Conservation (phyloP, 2,797 vertebrate species). For the Labroides dimidiatus region DNA sequence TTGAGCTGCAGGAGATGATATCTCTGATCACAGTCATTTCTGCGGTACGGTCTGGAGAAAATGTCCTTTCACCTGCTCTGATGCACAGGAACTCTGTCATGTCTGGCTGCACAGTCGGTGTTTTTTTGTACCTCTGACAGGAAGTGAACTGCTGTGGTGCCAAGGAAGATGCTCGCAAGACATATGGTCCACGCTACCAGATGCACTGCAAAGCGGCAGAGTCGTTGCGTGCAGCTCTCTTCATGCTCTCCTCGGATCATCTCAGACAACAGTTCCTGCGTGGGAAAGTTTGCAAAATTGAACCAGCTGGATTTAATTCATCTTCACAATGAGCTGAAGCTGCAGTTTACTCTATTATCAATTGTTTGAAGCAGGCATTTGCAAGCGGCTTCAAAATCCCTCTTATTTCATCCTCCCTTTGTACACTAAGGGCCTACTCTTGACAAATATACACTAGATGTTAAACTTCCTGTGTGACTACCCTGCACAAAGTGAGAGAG, state of each 20-base stretch:
- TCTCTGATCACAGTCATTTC: background rate
- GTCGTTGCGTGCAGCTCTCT: slow-evolving; percentile 46
- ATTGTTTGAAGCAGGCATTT: background rate
- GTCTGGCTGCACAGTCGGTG: background rate
- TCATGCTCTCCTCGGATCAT: slow-evolving; percentile 25
- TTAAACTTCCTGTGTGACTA: background rate
- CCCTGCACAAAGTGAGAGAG: background rate
- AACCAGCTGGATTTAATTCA: background rate
- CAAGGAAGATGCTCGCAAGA: slow-evolving; percentile 67
- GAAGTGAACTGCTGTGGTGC: slow-evolving; percentile 65
- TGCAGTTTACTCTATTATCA: too few relatives aligned
- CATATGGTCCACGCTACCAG: slow-evolving; percentile 80
- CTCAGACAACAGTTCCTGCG: slow-evolving; percentile 89
- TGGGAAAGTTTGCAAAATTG: background rate
- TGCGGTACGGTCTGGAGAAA: background rate
- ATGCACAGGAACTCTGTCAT: background rate
- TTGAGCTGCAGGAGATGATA: background rate
- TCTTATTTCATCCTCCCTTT: too few relatives aligned
- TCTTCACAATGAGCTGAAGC: too few relatives aligned
- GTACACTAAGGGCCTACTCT: too few relatives aligned
- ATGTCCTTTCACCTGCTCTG: background rate
- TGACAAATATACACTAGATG: too few relatives aligned
- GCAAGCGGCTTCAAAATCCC: too few relatives aligned
- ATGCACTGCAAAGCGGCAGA: slow-evolving; percentile 37
- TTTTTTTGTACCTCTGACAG: slow-evolving; percentile 66